Conservation (phyloP, 2,113 vertebrate species). For the Merops nubicus region DNA sequence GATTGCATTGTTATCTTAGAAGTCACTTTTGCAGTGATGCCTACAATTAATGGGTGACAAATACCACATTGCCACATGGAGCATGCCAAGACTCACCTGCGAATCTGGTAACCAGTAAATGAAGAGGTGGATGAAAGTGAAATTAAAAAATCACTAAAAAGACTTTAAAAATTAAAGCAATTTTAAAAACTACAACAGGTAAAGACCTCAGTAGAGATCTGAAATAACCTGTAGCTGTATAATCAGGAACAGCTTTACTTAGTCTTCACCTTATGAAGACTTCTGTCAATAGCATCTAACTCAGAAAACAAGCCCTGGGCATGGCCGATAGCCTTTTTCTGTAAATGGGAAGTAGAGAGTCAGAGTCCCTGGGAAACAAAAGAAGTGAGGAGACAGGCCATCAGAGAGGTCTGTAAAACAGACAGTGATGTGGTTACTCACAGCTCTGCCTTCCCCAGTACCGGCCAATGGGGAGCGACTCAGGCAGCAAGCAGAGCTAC, state of each 20-base stretch:
- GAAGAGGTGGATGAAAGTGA: background rate
- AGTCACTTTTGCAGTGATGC: background rate
- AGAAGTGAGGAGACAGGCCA: background rate
- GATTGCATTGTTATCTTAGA: background rate
- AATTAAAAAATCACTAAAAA: background rate
- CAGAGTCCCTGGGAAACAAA: background rate
- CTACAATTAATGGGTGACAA: background rate
- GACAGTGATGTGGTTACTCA: background rate
- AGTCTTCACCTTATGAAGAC: background rate
- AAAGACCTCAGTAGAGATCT: background rate
- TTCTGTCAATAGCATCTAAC: background rate
- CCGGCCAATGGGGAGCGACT: rapidly evolving
- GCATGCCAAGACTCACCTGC: background rate
- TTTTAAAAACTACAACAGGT: background rate
- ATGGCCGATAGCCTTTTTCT: background rate
- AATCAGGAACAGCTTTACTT: background rate
- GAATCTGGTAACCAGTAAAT: background rate
- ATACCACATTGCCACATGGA: background rate
- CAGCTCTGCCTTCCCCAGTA: background rate
- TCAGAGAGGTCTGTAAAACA: background rate
- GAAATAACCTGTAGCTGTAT: background rate
- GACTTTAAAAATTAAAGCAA: background rate
- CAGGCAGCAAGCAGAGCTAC: background rate
- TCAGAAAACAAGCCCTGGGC: background rate
- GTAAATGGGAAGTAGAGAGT: background rate